Percentiles rank a stretch among this genome's conserved stretches.
Conservation (phyloP, 1,140 invertebrate species). For the Zaprionus vittiger region DNA sequence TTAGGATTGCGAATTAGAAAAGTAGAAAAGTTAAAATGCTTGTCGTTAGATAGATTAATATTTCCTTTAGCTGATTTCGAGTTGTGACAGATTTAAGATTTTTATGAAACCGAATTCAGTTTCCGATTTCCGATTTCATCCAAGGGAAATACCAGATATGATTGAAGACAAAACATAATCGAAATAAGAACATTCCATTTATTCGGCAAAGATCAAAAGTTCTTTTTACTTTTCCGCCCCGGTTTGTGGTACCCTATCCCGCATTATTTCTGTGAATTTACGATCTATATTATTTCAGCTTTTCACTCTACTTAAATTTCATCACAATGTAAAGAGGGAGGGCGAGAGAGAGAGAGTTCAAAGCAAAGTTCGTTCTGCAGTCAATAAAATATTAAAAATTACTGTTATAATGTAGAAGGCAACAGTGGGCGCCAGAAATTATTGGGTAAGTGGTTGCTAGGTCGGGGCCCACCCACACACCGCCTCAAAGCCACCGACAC, state of each 20-base stretch:
- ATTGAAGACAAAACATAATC: neutral
- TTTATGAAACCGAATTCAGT: neutral
- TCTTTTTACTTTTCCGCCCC: conserved; percentile 25
- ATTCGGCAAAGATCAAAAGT: conserved; percentile 61
- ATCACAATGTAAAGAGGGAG: neutral
- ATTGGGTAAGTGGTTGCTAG: conserved; percentile 51
- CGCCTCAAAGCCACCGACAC: conserved; percentile 52
- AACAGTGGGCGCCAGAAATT: conserved; percentile 38
- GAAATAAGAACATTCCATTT: neutral
- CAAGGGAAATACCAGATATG: conserved; percentile 1
- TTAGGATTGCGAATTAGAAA: neutral
- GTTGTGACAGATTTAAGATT: neutral
- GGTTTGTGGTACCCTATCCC: conserved; percentile 39
- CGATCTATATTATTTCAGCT: conserved; percentile 27
- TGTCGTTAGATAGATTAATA: neutral
- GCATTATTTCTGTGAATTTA: conserved; percentile 66
- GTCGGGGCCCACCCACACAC: conserved; percentile 59
- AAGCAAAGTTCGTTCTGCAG: conserved; percentile 41
- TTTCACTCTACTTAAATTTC: conserved; percentile 55
- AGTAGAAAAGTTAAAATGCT: neutral
- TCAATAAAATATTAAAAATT: conserved; percentile 79
- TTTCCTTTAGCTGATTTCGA: neutral
- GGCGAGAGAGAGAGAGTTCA: conserved; percentile 50
- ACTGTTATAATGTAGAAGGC: conserved; percentile 56
- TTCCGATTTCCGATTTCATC: neutral